These are phyloP conservation scores for Neolamprologus variostigma DNA, from an alignment of 2,113 vertebrate species.

Conservation along the genomic window DNA sequence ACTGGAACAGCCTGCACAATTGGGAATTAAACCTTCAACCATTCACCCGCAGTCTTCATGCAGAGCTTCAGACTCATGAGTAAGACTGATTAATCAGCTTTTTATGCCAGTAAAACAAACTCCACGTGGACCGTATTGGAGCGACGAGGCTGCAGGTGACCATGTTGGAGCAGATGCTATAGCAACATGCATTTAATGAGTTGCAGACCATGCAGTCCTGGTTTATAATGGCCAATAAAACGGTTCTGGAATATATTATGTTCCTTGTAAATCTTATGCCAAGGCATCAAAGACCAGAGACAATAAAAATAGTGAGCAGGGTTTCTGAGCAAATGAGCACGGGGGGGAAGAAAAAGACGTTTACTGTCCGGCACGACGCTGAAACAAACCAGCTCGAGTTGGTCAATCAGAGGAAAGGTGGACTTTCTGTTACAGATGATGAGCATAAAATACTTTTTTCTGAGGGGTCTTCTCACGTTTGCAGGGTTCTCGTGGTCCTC, in stretches of 20 bases:
- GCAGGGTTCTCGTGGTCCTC: constrained; percentile 82
- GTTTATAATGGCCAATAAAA: constrained; percentile 58
- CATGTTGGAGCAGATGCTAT: constrained; percentile 36
- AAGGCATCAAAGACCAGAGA: constrained; percentile 55
- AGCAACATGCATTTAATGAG: constrained; percentile 48
- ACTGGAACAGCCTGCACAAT: neutral
- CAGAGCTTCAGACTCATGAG: neutral
- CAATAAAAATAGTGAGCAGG: constrained; percentile 27
- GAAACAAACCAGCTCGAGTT: neutral
- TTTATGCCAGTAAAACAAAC: neutral
- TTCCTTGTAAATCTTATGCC: constrained; percentile 54
- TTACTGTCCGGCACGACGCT: neutral
- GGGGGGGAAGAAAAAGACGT: neutral
- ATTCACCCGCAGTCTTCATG: neutral
- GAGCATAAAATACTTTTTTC: neutral
- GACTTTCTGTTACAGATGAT: neutral
- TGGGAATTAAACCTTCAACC: neutral
- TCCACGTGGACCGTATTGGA: neutral
- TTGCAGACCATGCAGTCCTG: constrained; percentile 24
- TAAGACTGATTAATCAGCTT: neutral
- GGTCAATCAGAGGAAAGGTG: neutral
- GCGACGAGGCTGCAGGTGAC: constrained; percentile 44
- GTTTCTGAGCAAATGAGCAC: constrained; percentile 20
- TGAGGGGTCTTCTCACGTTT: neutral
- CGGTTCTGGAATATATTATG: constrained; percentile 52